phyloP scores from a whole-genome alignment of 1,140 invertebrate species.

The Paramacrobiotus metropolitanus region DNA sequence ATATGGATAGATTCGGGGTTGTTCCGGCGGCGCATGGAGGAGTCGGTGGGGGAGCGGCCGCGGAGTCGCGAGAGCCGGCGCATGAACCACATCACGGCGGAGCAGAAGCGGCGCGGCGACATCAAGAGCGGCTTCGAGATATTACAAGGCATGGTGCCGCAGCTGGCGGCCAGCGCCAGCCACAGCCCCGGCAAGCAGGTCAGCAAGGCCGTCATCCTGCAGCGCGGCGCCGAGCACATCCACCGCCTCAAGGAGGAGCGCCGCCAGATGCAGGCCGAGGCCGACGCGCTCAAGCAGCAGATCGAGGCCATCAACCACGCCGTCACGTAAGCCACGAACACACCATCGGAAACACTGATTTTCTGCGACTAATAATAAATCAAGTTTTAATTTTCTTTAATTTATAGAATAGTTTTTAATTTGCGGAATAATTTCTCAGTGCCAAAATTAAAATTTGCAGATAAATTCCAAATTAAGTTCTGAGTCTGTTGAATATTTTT shows the following conservation, averaged over 20 bases:
- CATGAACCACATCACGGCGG: constrained; percentile 66
- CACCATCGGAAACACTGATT: too few relatives aligned
- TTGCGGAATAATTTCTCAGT: too few relatives aligned
- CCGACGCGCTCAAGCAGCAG: constrained; percentile 50
- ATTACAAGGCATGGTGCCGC: constrained; percentile 69
- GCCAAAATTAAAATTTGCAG: too few relatives aligned
- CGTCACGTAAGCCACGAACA: constrained; percentile 47
- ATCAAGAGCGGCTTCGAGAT: constrained; percentile 94
- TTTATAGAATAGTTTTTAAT: too few relatives aligned
- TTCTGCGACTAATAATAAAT: too few relatives aligned
- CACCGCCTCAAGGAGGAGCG: constrained; percentile 61
- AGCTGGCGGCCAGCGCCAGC: constrained; percentile 60
- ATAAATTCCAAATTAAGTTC: not conserved
- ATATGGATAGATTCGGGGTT: too few relatives aligned
- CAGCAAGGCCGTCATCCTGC: constrained; percentile 77
- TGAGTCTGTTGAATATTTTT: not conserved
- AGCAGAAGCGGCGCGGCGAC: constrained; percentile 87
- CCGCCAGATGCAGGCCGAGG: constrained; percentile 63
- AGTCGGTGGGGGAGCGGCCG: not conserved
- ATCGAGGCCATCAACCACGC: constrained; percentile 69
- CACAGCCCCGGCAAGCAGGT: constrained; percentile 74
- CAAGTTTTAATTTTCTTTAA: too few relatives aligned
- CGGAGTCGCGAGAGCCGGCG: not conserved
- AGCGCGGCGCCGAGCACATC: constrained; percentile 65
- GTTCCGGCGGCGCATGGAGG: too few relatives aligned